Evolutionary conservation across 2,797 vertebrate species (phyloP), one percentile per base, ranked within the genome.

Genomic region (Sebastes oblongus): DNA sequence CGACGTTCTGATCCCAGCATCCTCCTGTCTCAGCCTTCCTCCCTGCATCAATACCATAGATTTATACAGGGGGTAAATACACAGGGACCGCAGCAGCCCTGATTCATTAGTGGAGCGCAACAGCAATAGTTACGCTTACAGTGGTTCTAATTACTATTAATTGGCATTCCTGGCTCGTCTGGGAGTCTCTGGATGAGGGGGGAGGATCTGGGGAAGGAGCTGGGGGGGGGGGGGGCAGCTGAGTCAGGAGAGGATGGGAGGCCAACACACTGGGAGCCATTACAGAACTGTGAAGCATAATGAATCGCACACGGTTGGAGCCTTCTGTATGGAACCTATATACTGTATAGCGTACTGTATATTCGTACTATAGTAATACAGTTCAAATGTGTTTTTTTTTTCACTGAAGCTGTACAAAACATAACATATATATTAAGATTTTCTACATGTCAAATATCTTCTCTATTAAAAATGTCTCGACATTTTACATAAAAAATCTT

Each of bases 91-190:
- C 32, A 29, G 81, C 79, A 91, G 88, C 82, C 79, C 78, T 70
- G 88, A 92, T 93, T 94, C 90, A 95, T 92, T 94, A 94, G 88
- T 61, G 30, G 66, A 85, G 74, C 46, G 36, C 54, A 90, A 87
- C 85, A 90, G 87, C 80, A 93, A 90, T 89, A 90, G 88, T 87
- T 91, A 88, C 54, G 81, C 86, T 87, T 87, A 88, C 84, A 82
- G 79, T 74, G 72, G 80, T 88, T 92, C 91, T 89, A 93, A 94
- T 95, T 94, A 92, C 90, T 91, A 93, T 90, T 92, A 93, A 93
- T 78, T 91, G 82, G 66, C 83, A 90, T 92, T 89, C 77, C 75
- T 72, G 80, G 74, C 82, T 87, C 27, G 30, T 77, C 71, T 18
- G 62, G 67, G 78, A 73, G 72, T 86, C 78, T 88, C 73, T 52